phyloP scores from a whole-genome alignment of 1,140 invertebrate genomes.

The Penaeus indicus region DNA sequence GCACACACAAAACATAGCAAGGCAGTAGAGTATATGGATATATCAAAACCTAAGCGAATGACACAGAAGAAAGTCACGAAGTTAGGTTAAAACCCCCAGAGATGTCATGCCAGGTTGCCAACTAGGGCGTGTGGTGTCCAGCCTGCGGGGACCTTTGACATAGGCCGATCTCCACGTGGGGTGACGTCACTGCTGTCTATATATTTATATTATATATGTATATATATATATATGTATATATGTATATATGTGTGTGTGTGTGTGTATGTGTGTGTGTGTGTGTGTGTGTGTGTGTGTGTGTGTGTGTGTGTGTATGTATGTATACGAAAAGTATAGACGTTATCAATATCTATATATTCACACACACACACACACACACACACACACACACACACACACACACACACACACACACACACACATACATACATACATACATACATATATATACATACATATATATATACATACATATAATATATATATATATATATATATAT shows the following conservation, averaged over 20 bases:
- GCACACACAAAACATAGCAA: too few relatives aligned
- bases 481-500: background rate
- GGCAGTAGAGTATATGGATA: too few relatives aligned
- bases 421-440: slow-evolving; percentile 14
- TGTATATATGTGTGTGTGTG: slow-evolving; percentile 5
- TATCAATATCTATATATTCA: background rate
- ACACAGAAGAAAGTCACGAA: too few relatives aligned
- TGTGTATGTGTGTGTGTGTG: slow-evolving; percentile 11
- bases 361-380: slow-evolving; percentile 14
- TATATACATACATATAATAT: background rate
- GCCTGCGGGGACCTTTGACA: too few relatives aligned
- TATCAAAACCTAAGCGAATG: too few relatives aligned
- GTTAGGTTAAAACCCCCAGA: too few relatives aligned
- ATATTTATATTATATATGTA: too few relatives aligned
- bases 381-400: too few relatives aligned
- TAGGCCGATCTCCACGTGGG: too few relatives aligned
- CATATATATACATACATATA: slow-evolving; percentile 14
- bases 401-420: background rate
- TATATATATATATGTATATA: slow-evolving; percentile 14
- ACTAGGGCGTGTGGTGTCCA: too few relatives aligned
- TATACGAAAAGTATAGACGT: background rate
- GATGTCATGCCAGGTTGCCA: too few relatives aligned
- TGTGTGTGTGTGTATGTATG: slow-evolving; percentile 14
- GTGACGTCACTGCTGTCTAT: background rate
- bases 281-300: slow-evolving; percentile 14